Evolutionary conservation across 2,797 vertebrate species (phyloP).

Genomic region (Rhodeus uyekii): DNA sequence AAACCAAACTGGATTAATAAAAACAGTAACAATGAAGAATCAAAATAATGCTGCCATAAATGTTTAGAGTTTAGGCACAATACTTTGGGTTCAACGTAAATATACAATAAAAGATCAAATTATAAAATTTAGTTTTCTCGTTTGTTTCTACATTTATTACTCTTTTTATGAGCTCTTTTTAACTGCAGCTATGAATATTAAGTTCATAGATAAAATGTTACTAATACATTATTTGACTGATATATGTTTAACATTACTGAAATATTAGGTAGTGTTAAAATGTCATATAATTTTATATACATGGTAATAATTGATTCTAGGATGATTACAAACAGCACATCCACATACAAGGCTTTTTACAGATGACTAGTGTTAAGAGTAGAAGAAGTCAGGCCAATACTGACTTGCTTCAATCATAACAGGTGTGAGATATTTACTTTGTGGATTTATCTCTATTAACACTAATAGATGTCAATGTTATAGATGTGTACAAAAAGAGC

Average conservation of each 20-base stretch:
- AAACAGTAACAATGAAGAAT: neutral
- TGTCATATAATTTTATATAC: constrained; percentile 7
- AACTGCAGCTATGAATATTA: neutral
- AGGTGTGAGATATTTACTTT: constrained; percentile 41
- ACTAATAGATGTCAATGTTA: constrained; percentile 50
- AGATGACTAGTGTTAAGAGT: neutral
- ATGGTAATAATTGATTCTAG: constrained; percentile 13
- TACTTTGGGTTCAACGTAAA: neutral
- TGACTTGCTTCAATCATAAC: constrained; percentile 10
- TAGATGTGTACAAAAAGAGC: constrained; percentile 57
- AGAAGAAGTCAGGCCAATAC: neutral
- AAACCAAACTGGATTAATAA: neutral
- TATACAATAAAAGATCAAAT: neutral
- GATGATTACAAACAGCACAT: constrained; percentile 3
- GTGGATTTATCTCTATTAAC: constrained; percentile 67
- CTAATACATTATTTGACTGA: neutral
- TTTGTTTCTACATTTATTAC: neutral
- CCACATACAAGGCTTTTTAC: constrained; percentile 9
- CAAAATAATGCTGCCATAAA: neutral
- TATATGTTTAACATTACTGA: neutral
- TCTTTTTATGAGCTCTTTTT: neutral
- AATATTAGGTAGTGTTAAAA: neutral
- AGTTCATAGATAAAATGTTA: neutral
- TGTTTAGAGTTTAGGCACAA: neutral
- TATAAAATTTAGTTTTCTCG: neutral